Evolutionary conservation across 2,113 vertebrate species (phyloP).

Genomic region (Ibidorhyncha struthersii): DNA sequence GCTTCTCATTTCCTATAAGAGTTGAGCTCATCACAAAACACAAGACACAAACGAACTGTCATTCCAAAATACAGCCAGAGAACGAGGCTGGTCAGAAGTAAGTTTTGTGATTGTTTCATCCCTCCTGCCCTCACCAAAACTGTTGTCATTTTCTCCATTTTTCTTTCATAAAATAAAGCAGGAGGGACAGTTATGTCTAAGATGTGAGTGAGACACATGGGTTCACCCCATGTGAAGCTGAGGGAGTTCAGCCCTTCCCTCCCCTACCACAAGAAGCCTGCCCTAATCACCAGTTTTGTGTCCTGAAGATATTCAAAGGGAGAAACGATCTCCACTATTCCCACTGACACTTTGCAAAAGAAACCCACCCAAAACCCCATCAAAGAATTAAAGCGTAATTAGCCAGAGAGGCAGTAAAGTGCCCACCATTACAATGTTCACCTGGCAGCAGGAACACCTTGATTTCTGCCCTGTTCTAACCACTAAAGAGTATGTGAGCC

Average conservation of each 20-base stretch:
- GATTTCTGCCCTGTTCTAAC: neutral
- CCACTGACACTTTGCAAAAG: neutral
- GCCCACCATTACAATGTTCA: neutral
- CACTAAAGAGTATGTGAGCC: neutral
- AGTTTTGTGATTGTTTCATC: neutral
- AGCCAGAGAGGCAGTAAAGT: neutral
- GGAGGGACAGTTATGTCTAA: neutral
- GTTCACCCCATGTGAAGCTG: neutral
- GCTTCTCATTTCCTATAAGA: constrained; percentile 1
- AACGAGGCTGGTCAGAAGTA: neutral
- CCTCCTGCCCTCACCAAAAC: neutral
- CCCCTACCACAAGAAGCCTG: neutral
- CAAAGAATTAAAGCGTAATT: neutral
- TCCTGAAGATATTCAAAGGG: neutral
- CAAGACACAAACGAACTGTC: neutral
- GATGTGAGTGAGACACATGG: neutral
- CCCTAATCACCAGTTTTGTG: neutral
- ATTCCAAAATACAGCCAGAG: neutral
- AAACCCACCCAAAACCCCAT: neutral
- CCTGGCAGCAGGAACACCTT: neutral
- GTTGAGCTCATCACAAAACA: neutral
- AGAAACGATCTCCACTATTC: neutral
- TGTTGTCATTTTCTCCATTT: neutral
- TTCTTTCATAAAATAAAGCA: neutral
- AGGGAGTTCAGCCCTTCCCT: neutral